Evolutionary conservation across 1,140 invertebrate genomes (phyloP), one percentile per base, ranked within the genome.

Genomic region (Schlechtendalia chinensis): DNA sequence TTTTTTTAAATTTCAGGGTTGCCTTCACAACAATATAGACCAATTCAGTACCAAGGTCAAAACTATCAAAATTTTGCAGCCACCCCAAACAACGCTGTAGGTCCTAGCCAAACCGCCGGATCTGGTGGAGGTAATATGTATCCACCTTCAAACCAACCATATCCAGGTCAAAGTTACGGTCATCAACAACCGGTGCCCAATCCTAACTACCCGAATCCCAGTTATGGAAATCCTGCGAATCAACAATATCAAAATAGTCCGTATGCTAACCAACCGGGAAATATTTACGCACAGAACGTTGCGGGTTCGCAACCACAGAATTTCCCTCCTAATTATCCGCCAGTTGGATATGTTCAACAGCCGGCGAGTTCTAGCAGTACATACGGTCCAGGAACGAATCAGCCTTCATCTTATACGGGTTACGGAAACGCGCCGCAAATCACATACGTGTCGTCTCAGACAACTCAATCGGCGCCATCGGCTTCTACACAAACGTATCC

Each of bases 401-500:
- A 79, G 61, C 58, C 75, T n/a, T 63, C 75, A 50, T 29, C 75
- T 12, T 79, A 63, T 3, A 45, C 75, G 11, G 75, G 75, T n/a
- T 82, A 82, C 67, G 82, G 82, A 72, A 79, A 79, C 29, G 69
- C 77, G 0, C 71, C 82, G 16, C 82, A 82, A 53, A 82, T 59
- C 39, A 74, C 82, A 16, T 82, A 82, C 53, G 75, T 39, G 16
- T 59, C 82, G 58, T 79, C 58, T n/a, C 82, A 82, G 65, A 82
- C 82, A 32, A 82, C 82, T 19, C 80, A 81, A 29, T 79, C 75
- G 0, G 82, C 81, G n/a, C 82, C 82, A 32, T 82, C 82, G 6
- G 82, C 82, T 2, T 82, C 82, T 32, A 82, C 82, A 5, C 82
- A 82, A 22, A 82, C 82, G 16, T 82, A 82, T 24, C 81, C 81